Evolutionary conservation across 2,113 vertebrate species (phyloP).

Genomic region (Cynoglossus semilaevis): DNA sequence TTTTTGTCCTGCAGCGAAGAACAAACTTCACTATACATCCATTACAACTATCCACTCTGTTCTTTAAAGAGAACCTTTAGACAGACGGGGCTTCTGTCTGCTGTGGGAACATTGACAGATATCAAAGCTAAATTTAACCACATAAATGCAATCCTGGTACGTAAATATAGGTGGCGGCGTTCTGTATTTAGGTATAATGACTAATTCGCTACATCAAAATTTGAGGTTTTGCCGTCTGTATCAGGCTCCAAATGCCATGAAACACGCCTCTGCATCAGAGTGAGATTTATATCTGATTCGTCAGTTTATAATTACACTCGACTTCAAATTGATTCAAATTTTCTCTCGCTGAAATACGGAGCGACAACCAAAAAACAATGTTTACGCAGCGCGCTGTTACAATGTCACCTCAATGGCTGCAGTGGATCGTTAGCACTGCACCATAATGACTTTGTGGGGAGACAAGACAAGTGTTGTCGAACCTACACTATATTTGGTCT

Average conservation of each 20-base stretch:
- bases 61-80: slow-evolving; percentile 14
- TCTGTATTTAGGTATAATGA: slow-evolving; percentile 76
- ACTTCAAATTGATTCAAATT: slow-evolving; percentile 11
- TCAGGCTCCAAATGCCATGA: slow-evolving; percentile 31
- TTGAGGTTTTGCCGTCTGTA: slow-evolving; percentile 54
- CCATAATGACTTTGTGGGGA: slow-evolving; percentile 48
- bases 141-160: slow-evolving; percentile 57
- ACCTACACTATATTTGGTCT: slow-evolving; percentile 48
- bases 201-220: slow-evolving; percentile 68
- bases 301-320: slow-evolving; percentile 29
- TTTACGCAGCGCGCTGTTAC: slow-evolving; percentile 44
- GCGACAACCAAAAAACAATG: slow-evolving; percentile 45
- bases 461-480: slow-evolving; percentile 39
- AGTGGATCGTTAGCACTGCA: slow-evolving; percentile 39
- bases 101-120: slow-evolving; percentile 59
- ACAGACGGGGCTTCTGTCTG: slow-evolving; percentile 32
- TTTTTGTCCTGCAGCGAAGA: slow-evolving; percentile 12
- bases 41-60: neutral
- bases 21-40: neutral
- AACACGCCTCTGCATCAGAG: slow-evolving; percentile 6
- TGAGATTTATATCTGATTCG: slow-evolving; percentile 26
- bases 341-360: slow-evolving; percentile 33
- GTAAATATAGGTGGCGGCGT: slow-evolving; percentile 63
- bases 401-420: slow-evolving; percentile 36
- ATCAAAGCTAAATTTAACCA: slow-evolving; percentile 65